Evolutionary conservation across 30 jellyfish, hydroid and myxozoan genomes (phyloP), one percentile per base, ranked within the genome.

Genomic region (Chironex yamaguchii): DNA sequence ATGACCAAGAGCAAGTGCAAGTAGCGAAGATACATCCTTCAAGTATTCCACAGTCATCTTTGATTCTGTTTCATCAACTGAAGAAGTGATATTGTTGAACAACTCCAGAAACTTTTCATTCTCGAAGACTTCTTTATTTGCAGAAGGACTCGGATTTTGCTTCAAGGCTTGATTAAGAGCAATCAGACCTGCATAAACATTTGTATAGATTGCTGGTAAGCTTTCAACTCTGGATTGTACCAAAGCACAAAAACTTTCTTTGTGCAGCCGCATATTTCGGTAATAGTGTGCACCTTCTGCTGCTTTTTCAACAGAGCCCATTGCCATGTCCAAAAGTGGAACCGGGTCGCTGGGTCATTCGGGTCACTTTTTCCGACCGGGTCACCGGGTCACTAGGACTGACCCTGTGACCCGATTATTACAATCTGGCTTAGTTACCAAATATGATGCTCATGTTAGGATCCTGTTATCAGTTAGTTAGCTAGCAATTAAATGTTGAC

Each of bases 1-100:
- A 22, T 67, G 92, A 48, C 67, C 85, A 30, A 64, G 67, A 9
- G 92, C 92, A 52, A 67, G n/a, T n/a, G n/a, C n/a, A n/a, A n/a
- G n/a, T n/a, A n/a, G n/a, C n/a, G n/a, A n/a, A 17, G 86, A 72
- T 6, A 72, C 86, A 36, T 72, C 86, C 48, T 72, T 35, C 76
- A 72, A 26, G 42, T 72, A 72, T 26, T 31, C 86, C 11, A 72
- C 48, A 34, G 86, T 72, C 76, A 72, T 72, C 26, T 72, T 31
- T 17, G 51, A 34, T 48, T 72, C 86, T 2, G 71, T 72, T 14
- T 51, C 76, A 21, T 72, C 21, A 21, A 36, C 86, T 2, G 36
- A 27, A 4, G 86, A 11, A 4, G n/a, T 24, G 6, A 48, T 29
- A 3, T 23, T 36, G 20, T 34, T n/a, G 32, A 2, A 72, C 13